These are phyloP conservation scores for Myrmophylax atrothorax DNA, from an alignment of 2,113 vertebrate genomes.

Conservation along the genomic window DNA sequence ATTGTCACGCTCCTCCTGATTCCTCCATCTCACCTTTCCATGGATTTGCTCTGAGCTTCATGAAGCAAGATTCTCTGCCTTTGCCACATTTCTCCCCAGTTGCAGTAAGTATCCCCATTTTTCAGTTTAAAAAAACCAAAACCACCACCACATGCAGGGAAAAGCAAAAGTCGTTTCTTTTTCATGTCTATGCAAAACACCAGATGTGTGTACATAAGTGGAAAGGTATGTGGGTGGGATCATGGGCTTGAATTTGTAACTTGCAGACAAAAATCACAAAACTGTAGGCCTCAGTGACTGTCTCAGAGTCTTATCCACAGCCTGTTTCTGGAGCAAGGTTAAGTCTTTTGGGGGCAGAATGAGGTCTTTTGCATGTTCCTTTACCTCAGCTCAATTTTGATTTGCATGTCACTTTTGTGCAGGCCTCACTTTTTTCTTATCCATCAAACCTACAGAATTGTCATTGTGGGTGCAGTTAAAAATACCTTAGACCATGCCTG, in stretches of 20 bases:
- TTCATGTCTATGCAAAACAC: conserved; percentile 39
- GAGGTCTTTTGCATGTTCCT: background rate
- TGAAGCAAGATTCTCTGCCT: background rate
- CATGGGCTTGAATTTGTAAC: conserved; percentile 10
- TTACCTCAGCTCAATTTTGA: background rate
- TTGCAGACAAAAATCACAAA: conserved; percentile 6
- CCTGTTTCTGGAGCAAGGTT: background rate
- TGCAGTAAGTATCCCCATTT: background rate
- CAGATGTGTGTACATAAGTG: conserved; percentile 55
- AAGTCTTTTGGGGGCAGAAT: background rate
- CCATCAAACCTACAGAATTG: background rate
- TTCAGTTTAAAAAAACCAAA: background rate
- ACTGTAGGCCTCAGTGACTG: background rate
- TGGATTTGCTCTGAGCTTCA: background rate
- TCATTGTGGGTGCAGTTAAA: background rate
- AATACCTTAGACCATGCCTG: background rate
- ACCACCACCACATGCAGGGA: background rate
- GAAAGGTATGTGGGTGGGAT: conserved; percentile 59
- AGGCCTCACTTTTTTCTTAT: background rate
- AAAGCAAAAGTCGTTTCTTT: background rate
- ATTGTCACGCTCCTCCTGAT: background rate
- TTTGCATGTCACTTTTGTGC: background rate
- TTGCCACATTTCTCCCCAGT: background rate
- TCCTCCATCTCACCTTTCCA: background rate
- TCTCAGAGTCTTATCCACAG: background rate